Base-by-base conservation (phyloP, 2,888 invertebrate genomes). In the Dolichomitus sp. region DNA sequence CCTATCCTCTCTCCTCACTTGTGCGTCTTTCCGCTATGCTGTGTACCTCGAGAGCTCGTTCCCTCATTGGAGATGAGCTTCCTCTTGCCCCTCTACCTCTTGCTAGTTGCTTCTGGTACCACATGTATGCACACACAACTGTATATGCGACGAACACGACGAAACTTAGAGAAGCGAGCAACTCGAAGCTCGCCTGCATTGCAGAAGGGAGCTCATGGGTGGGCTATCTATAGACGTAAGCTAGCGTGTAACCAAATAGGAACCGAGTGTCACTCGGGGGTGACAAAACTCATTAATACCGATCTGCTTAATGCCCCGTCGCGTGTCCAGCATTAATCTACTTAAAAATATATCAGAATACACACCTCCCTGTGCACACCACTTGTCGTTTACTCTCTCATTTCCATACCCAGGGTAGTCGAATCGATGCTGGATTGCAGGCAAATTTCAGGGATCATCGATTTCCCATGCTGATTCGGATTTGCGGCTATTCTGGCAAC, bases 251-350 rank as follows among this genome's bases (percentile, higher is more conserved):
- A 92, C 93, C 91, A 90, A 91, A 92, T 89, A 90, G 92, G 88
- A 91, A 88, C 91, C 86, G 90, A 88, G 88, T 92, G 92, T 92
- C 93, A 93, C 91, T 93, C 93, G 91, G 88, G 90, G 91, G 89
- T 93, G 93, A 93, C 93, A 92, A 91, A 90, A 90, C 91, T 93
- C 93, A 92, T 93, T 93, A 93, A 93, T 93, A 92, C 92, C 90
- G 91, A 93, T 93, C 93, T 92, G 90, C 90, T 92, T 92, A 93
- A 93, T 92, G 93, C 91, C 83, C 89, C 90, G 90, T 91, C 91
- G 90, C 92, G 90, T 91, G 91, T 91, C 90, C 89, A 87, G 89
- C 91, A 92, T 92, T 93, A 92, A 93, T 93, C 93, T 92, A 89
- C 92, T 92, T 92, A 92, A 92, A 91, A 92, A 91, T 91, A 72